Conservation (phyloP, 1,140 invertebrate species). For the Himalopsyche phryganea region DNA sequence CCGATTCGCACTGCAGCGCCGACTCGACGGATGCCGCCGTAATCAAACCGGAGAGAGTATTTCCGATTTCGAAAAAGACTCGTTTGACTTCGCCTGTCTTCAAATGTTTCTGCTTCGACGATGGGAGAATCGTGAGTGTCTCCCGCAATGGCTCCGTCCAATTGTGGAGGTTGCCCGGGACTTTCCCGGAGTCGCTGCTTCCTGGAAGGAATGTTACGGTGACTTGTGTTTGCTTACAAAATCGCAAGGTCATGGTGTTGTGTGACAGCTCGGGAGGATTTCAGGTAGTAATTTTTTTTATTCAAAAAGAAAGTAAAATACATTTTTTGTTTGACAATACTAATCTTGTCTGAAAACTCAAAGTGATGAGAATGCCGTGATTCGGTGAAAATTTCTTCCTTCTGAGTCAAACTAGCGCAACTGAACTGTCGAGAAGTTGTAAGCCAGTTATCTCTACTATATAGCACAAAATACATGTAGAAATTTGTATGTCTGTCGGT, state of each 20-base stretch:
- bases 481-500: too few species aligned
- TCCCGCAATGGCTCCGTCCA: constrained; percentile 19
- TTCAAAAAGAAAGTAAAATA: background rate
- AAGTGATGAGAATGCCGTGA: too few species aligned
- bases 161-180: constrained; percentile 17
- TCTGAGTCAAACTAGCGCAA: too few species aligned
- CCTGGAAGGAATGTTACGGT: constrained; percentile 11
- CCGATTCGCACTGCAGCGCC: background rate
- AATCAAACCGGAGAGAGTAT: too few species aligned
- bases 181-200: constrained; percentile 8
- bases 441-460: too few species aligned
- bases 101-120: constrained; percentile 24
- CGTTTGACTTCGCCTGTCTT: constrained; percentile 7
- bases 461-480: too few species aligned
- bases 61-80: too few species aligned
- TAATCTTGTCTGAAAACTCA: too few species aligned
- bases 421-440: too few species aligned
- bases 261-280: constrained; percentile 18
- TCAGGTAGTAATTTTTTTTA: constrained; percentile 20
- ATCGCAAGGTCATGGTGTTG: constrained; percentile 9
- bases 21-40: background rate
- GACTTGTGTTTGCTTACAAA: constrained; percentile 15
- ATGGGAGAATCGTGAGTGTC: constrained; percentile 16
- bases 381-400: too few species aligned
- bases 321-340: background rate